A percentile compares a stretch with the other conserved stretches of the same genome.
Conservation (phyloP, 2,797 vertebrate species). For the Bufotes viridis region DNA sequence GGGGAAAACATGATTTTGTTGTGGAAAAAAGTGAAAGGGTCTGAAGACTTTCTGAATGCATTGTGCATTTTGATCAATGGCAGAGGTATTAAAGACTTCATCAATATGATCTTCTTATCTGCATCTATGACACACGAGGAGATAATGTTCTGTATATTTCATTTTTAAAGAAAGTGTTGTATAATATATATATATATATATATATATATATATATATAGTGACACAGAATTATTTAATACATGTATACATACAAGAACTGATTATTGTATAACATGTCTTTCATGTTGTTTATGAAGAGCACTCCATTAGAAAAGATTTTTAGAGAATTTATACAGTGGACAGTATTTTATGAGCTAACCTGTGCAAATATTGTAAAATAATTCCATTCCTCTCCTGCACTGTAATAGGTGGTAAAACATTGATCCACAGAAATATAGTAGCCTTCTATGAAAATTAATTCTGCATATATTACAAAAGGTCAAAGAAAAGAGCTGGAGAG, state of each 20-base stretch:
- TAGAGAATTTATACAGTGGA: background rate
- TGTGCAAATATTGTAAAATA: background rate
- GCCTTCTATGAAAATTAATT: conserved; percentile 44
- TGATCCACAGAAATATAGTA: conserved; percentile 6
- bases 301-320: background rate
- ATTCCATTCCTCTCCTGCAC: background rate
- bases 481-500: conserved; percentile 14
- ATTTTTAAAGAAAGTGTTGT: too few species aligned
- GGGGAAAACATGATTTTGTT: too few species aligned
- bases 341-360: background rate
- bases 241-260: background rate
- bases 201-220: too few species aligned
- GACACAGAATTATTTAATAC: too few species aligned
- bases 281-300: background rate
- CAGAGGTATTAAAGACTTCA: too few species aligned
- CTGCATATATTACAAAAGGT: conserved; percentile 49
- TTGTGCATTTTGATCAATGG: too few species aligned
- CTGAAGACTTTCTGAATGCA: too few species aligned
- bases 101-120: too few species aligned
- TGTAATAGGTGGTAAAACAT: background rate
- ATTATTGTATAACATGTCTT: background rate
- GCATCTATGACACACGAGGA: too few species aligned
- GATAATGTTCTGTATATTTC: too few species aligned
- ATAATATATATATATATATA: too few species aligned
- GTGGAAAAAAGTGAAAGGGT: too few species aligned